phyloP scores from a whole-genome alignment of 2,797 vertebrate species.

The Alauda arvensis region DNA sequence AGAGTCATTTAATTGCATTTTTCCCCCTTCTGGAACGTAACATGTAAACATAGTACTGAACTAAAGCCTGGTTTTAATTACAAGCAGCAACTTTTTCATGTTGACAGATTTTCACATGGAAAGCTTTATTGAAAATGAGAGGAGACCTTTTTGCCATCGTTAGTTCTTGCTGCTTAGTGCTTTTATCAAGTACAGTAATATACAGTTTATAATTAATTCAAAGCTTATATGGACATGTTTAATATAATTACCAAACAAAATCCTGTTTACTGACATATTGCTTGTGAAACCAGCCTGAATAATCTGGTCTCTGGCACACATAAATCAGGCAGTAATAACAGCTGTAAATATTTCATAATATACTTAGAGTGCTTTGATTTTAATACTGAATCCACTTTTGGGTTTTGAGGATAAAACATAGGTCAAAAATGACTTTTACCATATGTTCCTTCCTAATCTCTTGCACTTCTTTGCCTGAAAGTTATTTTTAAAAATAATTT shows the following conservation, averaged over 20 bases:
- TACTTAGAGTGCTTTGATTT: constrained; percentile 64
- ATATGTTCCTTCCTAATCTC: constrained; percentile 48
- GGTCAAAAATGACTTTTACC: constrained; percentile 44
- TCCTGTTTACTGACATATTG: constrained; percentile 65
- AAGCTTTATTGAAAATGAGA: constrained; percentile 63
- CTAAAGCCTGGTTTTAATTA: constrained; percentile 47
- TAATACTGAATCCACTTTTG: constrained; percentile 54
- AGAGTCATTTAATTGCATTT: constrained; percentile 35
- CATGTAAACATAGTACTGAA: constrained; percentile 47
- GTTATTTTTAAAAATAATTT: constrained; percentile 8
- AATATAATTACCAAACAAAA: constrained; percentile 66
- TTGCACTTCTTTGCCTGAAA: constrained; percentile 21
- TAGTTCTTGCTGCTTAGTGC: constrained; percentile 63
- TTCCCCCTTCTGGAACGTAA: constrained; percentile 42
- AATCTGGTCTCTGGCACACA: constrained; percentile 59
- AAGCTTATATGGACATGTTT: constrained; percentile 58
- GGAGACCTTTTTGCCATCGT: constrained; percentile 37
- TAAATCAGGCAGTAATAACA: constrained; percentile 66
- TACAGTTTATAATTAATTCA: constrained; percentile 59
- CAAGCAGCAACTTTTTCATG: constrained; percentile 54
- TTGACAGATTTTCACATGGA: constrained; percentile 64
- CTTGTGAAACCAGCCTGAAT: constrained; percentile 62
- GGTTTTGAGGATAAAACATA: constrained; percentile 58
- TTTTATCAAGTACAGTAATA: constrained; percentile 57
- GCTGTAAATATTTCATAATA: constrained; percentile 67